These are phyloP conservation scores for Drosophila neutralis DNA, from an alignment of 2,888 invertebrate species.

Conservation along the genomic window DNA sequence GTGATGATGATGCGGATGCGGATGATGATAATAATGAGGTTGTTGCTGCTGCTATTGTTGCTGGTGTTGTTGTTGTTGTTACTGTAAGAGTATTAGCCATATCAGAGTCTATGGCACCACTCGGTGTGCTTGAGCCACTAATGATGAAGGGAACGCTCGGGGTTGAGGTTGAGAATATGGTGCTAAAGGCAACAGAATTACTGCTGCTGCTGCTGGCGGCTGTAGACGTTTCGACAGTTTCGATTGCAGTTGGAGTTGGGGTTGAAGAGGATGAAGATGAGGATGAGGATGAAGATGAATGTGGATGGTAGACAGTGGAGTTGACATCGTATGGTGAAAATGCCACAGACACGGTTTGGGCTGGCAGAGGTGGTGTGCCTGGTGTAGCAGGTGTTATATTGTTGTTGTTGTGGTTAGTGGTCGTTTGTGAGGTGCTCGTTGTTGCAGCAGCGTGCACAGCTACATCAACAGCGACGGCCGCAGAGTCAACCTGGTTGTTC, in stretches of 20 bases:
- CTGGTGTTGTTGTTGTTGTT: conserved; percentile 47
- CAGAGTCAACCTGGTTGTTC: conserved; percentile 55
- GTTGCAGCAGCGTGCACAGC: conserved; percentile 58
- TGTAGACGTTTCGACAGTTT: conserved; percentile 48
- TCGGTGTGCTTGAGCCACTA: conserved; percentile 34
- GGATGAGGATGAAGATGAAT: conserved; percentile 20
- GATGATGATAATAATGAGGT: conserved; percentile 24
- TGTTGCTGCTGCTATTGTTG: conserved; percentile 12
- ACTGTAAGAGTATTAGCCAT: conserved; percentile 52
- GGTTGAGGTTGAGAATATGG: conserved; percentile 20
- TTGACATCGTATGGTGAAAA: conserved; percentile 53
- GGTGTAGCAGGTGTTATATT: conserved; percentile 51
- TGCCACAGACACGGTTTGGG: conserved; percentile 36
- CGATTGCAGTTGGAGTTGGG: conserved; percentile 42
- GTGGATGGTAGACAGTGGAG: conserved; percentile 45
- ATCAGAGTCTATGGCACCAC: conserved; percentile 50
- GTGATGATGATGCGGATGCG: conserved; percentile 10
- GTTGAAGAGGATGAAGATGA: conserved; percentile 30
- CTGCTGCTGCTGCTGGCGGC: conserved; percentile 18
- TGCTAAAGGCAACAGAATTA: conserved; percentile 29
- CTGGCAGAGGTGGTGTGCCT: conserved; percentile 23
- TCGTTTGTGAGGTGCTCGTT: conserved; percentile 63
- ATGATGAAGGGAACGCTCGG: conserved; percentile 21
- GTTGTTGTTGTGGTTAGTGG: conserved; percentile 49
- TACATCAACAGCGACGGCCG: conserved; percentile 53